Evolutionary conservation across 92 coral and sea anemone species (phyloP).

Genomic region (Desmophyllum pertusum): DNA sequence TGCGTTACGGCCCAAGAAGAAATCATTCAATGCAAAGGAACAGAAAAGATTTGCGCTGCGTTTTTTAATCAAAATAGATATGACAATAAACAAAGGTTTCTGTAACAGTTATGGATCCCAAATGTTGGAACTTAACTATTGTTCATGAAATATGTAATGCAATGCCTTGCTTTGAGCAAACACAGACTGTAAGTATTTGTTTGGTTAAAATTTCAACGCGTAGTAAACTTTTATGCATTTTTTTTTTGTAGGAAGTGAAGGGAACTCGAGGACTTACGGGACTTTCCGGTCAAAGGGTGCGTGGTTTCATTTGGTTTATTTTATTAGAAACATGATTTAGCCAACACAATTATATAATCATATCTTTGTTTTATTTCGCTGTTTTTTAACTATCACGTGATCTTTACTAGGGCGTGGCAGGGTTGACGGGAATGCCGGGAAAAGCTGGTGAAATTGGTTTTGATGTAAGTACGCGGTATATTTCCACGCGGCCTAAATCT

Average conservation of each 20-base stretch:
- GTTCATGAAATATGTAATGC: too few relatives aligned
- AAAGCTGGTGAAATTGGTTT: conserved; percentile 40
- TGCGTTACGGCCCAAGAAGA: neutral
- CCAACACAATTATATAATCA: neutral
- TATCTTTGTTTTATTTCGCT: neutral
- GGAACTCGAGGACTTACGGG: conserved; percentile 44
- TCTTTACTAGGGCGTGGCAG: conserved; percentile 21
- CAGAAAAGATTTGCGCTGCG: neutral
- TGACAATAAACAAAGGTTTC: too few relatives aligned
- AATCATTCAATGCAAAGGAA: neutral
- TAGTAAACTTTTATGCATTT: neutral
- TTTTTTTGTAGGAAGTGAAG: conserved; percentile 34
- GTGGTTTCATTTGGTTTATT: neutral
- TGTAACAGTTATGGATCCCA: too few relatives aligned
- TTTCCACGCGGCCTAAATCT: too few relatives aligned
- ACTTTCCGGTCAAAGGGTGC: conserved; percentile 50
- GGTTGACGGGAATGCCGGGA: conserved; percentile 24
- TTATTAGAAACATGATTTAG: neutral
- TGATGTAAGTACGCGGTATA: conserved; percentile 18
- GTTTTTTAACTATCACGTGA: neutral
- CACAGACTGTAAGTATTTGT: neutral
- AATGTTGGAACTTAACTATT: too few relatives aligned
- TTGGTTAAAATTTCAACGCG: neutral
- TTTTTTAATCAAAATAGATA: too few relatives aligned
- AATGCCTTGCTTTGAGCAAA: too few relatives aligned